Evolutionary conservation across 2,888 invertebrate species (phyloP).

Genomic region (Sericinus montela): DNA sequence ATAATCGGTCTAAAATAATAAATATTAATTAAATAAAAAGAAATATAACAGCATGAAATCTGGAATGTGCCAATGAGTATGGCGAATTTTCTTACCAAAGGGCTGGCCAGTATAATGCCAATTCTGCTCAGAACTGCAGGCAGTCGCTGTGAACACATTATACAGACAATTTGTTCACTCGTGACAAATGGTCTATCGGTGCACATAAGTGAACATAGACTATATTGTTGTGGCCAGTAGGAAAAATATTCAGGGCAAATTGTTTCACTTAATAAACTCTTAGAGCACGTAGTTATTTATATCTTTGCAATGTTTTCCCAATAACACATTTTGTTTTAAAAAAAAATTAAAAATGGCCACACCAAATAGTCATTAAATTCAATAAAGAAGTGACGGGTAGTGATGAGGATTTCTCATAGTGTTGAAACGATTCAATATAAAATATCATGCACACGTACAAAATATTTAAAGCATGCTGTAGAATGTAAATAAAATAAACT

Average conservation of each 20-base stretch:
- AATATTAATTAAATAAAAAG: too few species aligned
- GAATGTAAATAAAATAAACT: conserved; percentile 35
- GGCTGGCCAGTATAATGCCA: conserved; percentile 97
- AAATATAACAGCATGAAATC: conserved; percentile 61
- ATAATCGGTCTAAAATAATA: too few species aligned
- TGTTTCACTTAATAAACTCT: too few species aligned
- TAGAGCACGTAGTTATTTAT: neutral
- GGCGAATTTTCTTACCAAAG: conserved; percentile 89
- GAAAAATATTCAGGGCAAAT: too few species aligned
- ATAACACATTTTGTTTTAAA: conserved; percentile 20
- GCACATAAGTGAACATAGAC: conserved; percentile 71
- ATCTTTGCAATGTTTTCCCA: conserved; percentile 76
- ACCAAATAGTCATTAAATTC: conserved; percentile 64
- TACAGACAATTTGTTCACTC: conserved; percentile 80
- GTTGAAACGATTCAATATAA: conserved; percentile 22
- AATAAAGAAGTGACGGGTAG: conserved; percentile 30
- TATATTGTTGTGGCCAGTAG: conserved; percentile 68
- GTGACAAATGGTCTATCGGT: conserved; percentile 68
- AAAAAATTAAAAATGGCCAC: conserved; percentile 50
- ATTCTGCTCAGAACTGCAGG: conserved; percentile 97
- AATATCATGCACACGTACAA: conserved; percentile 20
- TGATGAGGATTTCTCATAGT: conserved; percentile 38
- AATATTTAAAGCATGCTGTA: conserved; percentile 24
- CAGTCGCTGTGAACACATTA: conserved; percentile 92
- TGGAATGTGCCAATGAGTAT: conserved; percentile 70